phyloP scores from a whole-genome alignment of 2,888 invertebrate genomes.

The Drosophila percnosoma region DNA sequence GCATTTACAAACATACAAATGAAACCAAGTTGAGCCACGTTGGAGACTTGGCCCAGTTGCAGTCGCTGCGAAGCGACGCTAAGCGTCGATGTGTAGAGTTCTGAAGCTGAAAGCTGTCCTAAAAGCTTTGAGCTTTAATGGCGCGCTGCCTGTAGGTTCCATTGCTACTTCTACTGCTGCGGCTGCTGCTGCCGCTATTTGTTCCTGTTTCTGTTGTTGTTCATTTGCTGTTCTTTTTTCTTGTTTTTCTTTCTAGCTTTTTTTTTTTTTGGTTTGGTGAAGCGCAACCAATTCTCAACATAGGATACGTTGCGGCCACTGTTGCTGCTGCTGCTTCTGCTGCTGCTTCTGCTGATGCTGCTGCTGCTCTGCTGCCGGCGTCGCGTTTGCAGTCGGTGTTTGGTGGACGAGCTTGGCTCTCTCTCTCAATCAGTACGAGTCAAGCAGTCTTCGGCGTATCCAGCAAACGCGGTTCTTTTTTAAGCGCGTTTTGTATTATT shows the following conservation, averaged over 20 bases:
- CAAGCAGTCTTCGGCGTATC: slow-evolving; percentile 85
- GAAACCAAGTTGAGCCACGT: slow-evolving; percentile 42
- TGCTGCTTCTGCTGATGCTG: slow-evolving; percentile 48
- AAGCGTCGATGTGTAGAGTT: slow-evolving; percentile 38
- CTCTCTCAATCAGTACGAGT: slow-evolving; percentile 83
- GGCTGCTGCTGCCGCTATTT: slow-evolving; percentile 22
- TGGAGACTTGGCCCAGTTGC: slow-evolving; percentile 61
- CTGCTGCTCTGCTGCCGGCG: slow-evolving; percentile 15
- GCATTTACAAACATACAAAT: slow-evolving; percentile 40
- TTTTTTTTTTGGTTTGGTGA: slow-evolving; percentile 33
- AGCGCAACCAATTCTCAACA: slow-evolving; percentile 72
- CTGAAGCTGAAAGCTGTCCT: slow-evolving; percentile 57
- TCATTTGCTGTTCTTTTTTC: slow-evolving; percentile 24
- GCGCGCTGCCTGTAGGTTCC: slow-evolving; percentile 41
- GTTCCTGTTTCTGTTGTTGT: slow-evolving; percentile 28
- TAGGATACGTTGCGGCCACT: slow-evolving; percentile 74
- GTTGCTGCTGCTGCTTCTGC: slow-evolving; percentile 24
- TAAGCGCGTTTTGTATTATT: slow-evolving; percentile 85
- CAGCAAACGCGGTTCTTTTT: slow-evolving; percentile 85
- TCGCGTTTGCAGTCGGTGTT: slow-evolving; percentile 25
- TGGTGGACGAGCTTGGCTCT: slow-evolving; percentile 52
- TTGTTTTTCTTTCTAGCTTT: slow-evolving; percentile 10
- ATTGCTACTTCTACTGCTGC: slow-evolving; percentile 15
- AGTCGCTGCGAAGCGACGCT: slow-evolving; percentile 33
- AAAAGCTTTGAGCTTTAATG: slow-evolving; percentile 52